These are phyloP conservation scores for Chiroxiphia lanceolata DNA, from an alignment of 2,797 vertebrate genomes.

Conservation along the genomic window DNA sequence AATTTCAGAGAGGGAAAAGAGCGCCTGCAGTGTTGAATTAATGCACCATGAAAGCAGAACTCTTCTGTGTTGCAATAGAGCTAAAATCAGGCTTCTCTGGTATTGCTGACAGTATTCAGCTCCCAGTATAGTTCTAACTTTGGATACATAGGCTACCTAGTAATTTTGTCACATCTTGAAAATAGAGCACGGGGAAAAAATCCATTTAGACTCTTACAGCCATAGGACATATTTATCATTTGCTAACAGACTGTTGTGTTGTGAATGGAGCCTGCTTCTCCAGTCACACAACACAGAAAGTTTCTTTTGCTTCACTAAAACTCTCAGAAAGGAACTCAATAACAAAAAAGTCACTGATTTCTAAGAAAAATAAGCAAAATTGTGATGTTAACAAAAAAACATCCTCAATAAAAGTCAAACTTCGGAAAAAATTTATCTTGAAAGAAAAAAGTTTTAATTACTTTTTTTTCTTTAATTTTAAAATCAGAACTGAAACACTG, in stretches of 20 bases:
- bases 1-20: slow-evolving; percentile 70
- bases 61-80: not conserved
- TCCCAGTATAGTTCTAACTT: slow-evolving; percentile 60
- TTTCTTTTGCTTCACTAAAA: not conserved
- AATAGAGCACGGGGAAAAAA: slow-evolving; percentile 43
- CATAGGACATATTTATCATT: slow-evolving; percentile 56
- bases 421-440: slow-evolving; percentile 12
- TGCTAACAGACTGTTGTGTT: slow-evolving; percentile 20
- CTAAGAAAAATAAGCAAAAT: slow-evolving; percentile 51
- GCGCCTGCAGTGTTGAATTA: slow-evolving; percentile 53
- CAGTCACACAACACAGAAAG: slow-evolving; percentile 31
- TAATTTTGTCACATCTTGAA: slow-evolving; percentile 72
- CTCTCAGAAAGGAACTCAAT: slow-evolving; percentile 20
- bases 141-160: slow-evolving; percentile 41
- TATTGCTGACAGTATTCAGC: slow-evolving; percentile 22
- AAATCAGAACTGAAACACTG: not conserved
- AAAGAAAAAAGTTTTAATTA: not conserved
- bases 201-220: slow-evolving; percentile 64
- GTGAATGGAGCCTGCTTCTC: slow-evolving; percentile 50
- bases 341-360: slow-evolving; percentile 32
- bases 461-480: not conserved
- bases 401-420: slow-evolving; percentile 8
- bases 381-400: slow-evolving; percentile 4
- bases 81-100: slow-evolving; percentile 38
- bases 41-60: slow-evolving; percentile 56